These are phyloP conservation scores for Rhabditoides inermis DNA, from an alignment of 2,888 invertebrate species.

Conservation along the genomic window DNA sequence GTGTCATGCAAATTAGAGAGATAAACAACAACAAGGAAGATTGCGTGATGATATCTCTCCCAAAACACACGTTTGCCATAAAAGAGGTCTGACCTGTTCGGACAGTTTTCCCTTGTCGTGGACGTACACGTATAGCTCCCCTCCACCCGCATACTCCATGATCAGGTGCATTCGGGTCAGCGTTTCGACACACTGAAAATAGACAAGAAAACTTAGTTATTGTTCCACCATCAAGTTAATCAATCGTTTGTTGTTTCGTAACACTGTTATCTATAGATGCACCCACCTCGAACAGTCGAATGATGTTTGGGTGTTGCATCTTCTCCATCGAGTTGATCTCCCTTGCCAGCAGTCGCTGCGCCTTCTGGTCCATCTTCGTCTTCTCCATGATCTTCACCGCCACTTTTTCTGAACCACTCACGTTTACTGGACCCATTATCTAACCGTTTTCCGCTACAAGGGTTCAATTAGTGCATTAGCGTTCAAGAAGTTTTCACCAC, in stretches of 20 bases:
- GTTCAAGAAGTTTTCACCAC: too few species aligned
- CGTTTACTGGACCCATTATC: too few species aligned
- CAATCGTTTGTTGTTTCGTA: too few species aligned
- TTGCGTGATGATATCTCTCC: too few species aligned
- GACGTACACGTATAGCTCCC: conserved; percentile 68
- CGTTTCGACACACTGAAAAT: conserved; percentile 59
- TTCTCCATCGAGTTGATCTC: conserved; percentile 58
- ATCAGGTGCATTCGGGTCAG: conserved; percentile 67
- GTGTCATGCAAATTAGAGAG: too few species aligned
- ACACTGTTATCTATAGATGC: too few species aligned
- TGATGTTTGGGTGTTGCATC: conserved; percentile 58
- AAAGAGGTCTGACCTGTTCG: too few species aligned
- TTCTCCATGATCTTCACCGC: conserved; percentile 59
- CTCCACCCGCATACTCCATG: conserved; percentile 69
- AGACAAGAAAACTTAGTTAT: background rate
- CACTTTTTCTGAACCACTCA: conserved; percentile 58
- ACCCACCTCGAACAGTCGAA: conserved; percentile 53
- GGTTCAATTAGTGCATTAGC: too few species aligned
- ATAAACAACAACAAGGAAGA: too few species aligned
- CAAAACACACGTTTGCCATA: too few species aligned
- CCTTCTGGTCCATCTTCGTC: conserved; percentile 58
- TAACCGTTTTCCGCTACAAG: too few species aligned
- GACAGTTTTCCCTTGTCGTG: conserved; percentile 62
- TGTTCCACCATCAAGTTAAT: too few species aligned
- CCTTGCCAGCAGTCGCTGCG: conserved; percentile 56